Percentiles rank a stretch among this genome's conserved stretches.
Evolutionary conservation across 1,140 invertebrate species (phyloP).

Genomic region (Nylanderia fulva): DNA sequence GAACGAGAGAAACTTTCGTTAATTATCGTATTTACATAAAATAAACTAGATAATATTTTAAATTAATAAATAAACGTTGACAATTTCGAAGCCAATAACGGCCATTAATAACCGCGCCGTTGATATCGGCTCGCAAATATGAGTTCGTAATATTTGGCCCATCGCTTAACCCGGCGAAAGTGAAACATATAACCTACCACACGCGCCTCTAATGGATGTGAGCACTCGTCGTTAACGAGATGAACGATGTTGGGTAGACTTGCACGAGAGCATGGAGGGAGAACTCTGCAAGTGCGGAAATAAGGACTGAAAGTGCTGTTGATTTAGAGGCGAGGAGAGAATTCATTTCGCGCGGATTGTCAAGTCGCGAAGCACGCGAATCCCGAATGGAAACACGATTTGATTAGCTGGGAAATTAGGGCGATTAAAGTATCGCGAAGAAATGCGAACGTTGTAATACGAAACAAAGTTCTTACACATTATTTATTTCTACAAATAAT

Average conservation of each 20-base stretch:
- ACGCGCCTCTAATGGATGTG: constrained; percentile 18
- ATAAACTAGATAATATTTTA: not conserved
- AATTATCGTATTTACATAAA: not conserved
- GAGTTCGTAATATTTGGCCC: constrained; percentile 6
- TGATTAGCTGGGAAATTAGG: constrained; percentile 59
- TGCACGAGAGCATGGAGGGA: not conserved
- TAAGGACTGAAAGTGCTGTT: constrained; percentile 21
- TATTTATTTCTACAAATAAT: not conserved
- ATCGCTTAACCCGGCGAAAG: constrained; percentile 17
- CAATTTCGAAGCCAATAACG: constrained; percentile 1
- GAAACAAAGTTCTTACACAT: too few species aligned
- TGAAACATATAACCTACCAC: not conserved
- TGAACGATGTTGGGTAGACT: not conserved
- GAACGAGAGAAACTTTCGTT: not conserved
- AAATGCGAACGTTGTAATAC: not conserved
- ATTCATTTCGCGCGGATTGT: constrained; percentile 34
- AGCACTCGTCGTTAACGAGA: constrained; percentile 24
- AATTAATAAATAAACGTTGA: constrained; percentile 30
- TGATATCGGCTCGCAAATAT: not conserved
- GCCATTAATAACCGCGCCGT: not conserved
- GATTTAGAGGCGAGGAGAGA: constrained; percentile 62
- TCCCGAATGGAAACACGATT: constrained; percentile 15
- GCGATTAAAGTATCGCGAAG: not conserved
- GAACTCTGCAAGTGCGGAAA: not conserved
- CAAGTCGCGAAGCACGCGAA: not conserved